phyloP scores from a whole-genome alignment of 2,888 invertebrate genomes.

The Entomobrya proxima region DNA sequence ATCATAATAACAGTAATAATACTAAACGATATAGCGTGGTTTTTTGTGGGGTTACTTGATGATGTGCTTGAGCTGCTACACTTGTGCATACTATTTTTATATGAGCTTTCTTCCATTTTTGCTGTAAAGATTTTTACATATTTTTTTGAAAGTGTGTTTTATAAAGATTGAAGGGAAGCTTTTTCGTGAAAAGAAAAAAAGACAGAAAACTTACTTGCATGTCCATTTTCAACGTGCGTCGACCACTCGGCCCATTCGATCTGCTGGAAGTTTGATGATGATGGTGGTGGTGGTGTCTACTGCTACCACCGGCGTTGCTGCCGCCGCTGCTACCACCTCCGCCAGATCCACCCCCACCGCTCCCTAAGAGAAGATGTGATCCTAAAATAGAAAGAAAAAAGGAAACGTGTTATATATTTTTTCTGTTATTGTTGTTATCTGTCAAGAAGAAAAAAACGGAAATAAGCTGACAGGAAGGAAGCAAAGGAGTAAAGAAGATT shows the following conservation, averaged over 20 bases:
- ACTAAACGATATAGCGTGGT: background rate
- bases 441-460: background rate
- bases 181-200: background rate
- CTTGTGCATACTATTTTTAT: background rate
- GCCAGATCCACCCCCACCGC: constrained; percentile 61
- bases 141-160: background rate
- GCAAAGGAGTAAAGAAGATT: background rate
- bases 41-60: background rate
- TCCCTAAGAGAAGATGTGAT: constrained; percentile 67
- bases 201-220: constrained; percentile 68
- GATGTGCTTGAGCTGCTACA: background rate
- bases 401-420: background rate
- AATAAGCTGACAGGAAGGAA: background rate
- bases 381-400: constrained; percentile 45
- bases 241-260: constrained; percentile 68
- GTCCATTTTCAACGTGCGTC: constrained; percentile 72
- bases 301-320: constrained; percentile 22
- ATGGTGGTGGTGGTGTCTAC: constrained; percentile 49
- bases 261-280: constrained; percentile 61
- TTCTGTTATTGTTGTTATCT: background rate
- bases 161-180: background rate
- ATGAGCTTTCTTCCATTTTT: background rate
- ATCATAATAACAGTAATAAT: background rate
- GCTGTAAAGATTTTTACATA: background rate
- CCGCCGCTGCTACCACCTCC: constrained; percentile 48